Conservation (phyloP, 2,888 invertebrate species). For the Ochropleura plecta region DNA sequence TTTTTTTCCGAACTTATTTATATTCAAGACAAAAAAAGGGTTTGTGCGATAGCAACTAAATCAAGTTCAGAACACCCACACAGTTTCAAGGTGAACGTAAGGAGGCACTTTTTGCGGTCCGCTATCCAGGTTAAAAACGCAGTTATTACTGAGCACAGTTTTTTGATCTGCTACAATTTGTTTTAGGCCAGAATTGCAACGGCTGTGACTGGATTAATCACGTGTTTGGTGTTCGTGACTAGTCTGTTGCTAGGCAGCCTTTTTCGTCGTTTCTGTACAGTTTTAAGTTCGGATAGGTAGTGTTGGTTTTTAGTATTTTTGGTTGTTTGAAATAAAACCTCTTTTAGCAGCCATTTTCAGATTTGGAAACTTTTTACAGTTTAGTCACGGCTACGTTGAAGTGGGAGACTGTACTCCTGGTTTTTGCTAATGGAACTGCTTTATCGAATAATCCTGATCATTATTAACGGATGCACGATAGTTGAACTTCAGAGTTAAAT, state of each 20-base stretch:
- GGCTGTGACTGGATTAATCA: slow-evolving; percentile 76
- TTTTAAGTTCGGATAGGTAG: slow-evolving; percentile 45
- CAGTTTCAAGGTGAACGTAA: slow-evolving; percentile 84
- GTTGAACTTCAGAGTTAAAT: slow-evolving; percentile 39
- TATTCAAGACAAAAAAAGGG: slow-evolving; percentile 89
- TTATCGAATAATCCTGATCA: slow-evolving; percentile 11
- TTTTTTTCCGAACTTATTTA: slow-evolving; percentile 87
- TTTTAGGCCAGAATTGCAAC: slow-evolving; percentile 73
- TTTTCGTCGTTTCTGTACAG: slow-evolving; percentile 62
- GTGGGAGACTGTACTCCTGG: neutral
- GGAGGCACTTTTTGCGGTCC: slow-evolving; percentile 80
- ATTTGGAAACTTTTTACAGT: slow-evolving; percentile 26
- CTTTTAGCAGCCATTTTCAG: slow-evolving; percentile 34
- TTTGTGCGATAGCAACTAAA: slow-evolving; percentile 89
- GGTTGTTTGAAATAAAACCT: slow-evolving; percentile 31
- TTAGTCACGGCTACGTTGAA: slow-evolving; percentile 15
- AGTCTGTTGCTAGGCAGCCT: slow-evolving; percentile 74
- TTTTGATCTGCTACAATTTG: slow-evolving; percentile 66
- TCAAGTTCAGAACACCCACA: slow-evolving; percentile 88
- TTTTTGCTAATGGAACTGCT: slow-evolving; percentile 16
- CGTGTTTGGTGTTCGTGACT: slow-evolving; percentile 73
- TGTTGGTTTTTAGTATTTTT: slow-evolving; percentile 50
- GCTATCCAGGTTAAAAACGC: slow-evolving; percentile 74
- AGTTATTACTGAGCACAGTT: slow-evolving; percentile 72
- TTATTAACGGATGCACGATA: slow-evolving; percentile 33